Evolutionary conservation across 1,140 invertebrate genomes (phyloP).

Genomic region (Oryzaephilus surinamensis): DNA sequence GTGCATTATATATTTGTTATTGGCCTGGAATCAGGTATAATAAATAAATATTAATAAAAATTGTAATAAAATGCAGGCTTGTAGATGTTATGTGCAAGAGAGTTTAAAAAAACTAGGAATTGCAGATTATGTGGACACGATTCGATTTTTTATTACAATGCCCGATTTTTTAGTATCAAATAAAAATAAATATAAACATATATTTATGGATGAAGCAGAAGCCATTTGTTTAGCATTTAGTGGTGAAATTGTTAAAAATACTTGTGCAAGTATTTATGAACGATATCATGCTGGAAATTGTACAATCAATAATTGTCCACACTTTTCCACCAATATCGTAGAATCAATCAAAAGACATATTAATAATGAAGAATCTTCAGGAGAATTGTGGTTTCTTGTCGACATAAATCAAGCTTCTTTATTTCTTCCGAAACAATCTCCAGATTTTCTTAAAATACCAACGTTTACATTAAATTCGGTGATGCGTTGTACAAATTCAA

Average conservation of each 20-base stretch:
- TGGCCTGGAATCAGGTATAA: slow-evolving; percentile 35
- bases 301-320: slow-evolving; percentile 7
- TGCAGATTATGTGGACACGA: slow-evolving; percentile 29
- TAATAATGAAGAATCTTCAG: slow-evolving; percentile 17
- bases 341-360: slow-evolving; percentile 9
- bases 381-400: slow-evolving; percentile 34
- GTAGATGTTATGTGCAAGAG: slow-evolving; percentile 24
- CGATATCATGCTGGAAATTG: slow-evolving; percentile 26
- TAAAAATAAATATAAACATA: slow-evolving; percentile 29
- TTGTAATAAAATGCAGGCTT: too few species aligned
- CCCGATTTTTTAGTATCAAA: slow-evolving; percentile 27
- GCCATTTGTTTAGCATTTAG: slow-evolving; percentile 32
- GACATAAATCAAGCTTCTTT: slow-evolving; percentile 36
- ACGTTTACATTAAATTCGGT: slow-evolving; percentile 29
- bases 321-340: not conserved
- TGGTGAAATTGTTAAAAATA: slow-evolving; percentile 27
- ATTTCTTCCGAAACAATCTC: slow-evolving; percentile 34
- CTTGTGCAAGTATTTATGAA: slow-evolving; percentile 23
- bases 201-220: slow-evolving; percentile 37
- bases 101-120: slow-evolving; percentile 31
- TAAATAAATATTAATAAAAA: slow-evolving; percentile 3
- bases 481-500: slow-evolving; percentile 31
- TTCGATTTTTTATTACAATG: slow-evolving; percentile 29
- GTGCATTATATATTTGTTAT: slow-evolving; percentile 34
- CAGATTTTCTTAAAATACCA: slow-evolving; percentile 29